Percentiles rank a stretch among this genome's conserved stretches.
These are phyloP conservation scores for Campoletis raptor DNA, from an alignment of 2,888 invertebrate species.

Conservation along the genomic window DNA sequence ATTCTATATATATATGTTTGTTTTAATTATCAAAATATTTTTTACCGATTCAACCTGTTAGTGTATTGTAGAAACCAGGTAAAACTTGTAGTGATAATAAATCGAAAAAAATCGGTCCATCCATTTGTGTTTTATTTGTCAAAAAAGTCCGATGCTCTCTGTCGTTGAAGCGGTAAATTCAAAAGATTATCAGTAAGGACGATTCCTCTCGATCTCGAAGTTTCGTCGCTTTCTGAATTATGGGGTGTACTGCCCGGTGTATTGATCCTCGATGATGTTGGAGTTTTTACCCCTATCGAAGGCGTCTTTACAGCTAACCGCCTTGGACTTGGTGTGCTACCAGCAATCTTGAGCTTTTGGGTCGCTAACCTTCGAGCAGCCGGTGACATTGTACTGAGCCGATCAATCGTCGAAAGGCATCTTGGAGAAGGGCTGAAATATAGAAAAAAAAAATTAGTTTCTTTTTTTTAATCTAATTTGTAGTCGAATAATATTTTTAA, in stretches of 20 bases:
- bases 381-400: constrained; percentile 96
- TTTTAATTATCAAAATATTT: no score
- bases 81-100: not conserved
- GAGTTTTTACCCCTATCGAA: constrained; percentile 80
- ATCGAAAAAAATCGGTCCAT: not conserved
- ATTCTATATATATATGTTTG: not conserved
- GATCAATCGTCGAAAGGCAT: constrained; percentile 89
- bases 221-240: constrained; percentile 73
- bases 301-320: constrained; percentile 85
- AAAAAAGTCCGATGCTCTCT: constrained; percentile 94
- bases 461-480: not conserved
- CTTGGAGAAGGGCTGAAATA: constrained; percentile 86
- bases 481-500: not conserved
- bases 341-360: constrained; percentile 85
- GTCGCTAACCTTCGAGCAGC: constrained; percentile 96
- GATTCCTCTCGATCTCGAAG: constrained; percentile 74
- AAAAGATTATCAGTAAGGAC: constrained; percentile 94
- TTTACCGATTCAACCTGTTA: no score
- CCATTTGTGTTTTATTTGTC: constrained; percentile 71
- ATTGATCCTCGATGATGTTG: constrained; percentile 81
- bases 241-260: constrained; percentile 76
- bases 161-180: constrained; percentile 91
- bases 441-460: not conserved
- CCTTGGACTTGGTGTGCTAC: constrained; percentile 82
- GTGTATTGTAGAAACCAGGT: not conserved